These are phyloP conservation scores for Sialis fuliginosa DNA, from an alignment of 2,888 invertebrate genomes.

Conservation along the genomic window DNA sequence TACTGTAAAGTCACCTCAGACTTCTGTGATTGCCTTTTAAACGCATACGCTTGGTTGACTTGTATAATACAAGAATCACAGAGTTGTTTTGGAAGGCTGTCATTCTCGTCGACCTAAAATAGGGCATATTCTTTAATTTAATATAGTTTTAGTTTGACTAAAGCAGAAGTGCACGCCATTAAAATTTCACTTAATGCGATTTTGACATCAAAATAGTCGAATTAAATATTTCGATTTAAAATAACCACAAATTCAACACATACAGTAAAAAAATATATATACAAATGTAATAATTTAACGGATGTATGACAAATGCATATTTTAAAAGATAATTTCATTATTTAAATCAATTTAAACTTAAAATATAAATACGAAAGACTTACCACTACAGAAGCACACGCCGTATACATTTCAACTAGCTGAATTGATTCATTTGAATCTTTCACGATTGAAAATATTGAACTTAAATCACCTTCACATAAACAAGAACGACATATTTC, in stretches of 20 bases:
- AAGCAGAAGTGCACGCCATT: no score
- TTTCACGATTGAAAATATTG: slow-evolving; percentile 22
- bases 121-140: background rate
- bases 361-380: slow-evolving; percentile 6
- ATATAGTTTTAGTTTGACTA: no score
- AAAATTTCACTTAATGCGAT: no score
- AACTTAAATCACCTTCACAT: slow-evolving; percentile 15
- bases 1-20: slow-evolving; percentile 1
- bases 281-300: no score
- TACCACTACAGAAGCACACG: slow-evolving; percentile 24
- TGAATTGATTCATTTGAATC: slow-evolving; percentile 14
- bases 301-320: no score
- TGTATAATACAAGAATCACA: slow-evolving; percentile 1
- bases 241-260: no score
- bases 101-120: background rate
- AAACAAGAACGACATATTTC: slow-evolving; percentile 27
- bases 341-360: no score
- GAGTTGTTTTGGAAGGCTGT: background rate
- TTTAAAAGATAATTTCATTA: no score
- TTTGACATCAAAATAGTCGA: no score
- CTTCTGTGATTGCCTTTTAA: background rate
- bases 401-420: slow-evolving; percentile 24
- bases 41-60: slow-evolving; percentile 2
- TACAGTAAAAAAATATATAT: no score
- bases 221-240: no score